These are phyloP conservation scores for Castor canadensis DNA, from an alignment of 2,113 vertebrate genomes.

Conservation along the genomic window DNA sequence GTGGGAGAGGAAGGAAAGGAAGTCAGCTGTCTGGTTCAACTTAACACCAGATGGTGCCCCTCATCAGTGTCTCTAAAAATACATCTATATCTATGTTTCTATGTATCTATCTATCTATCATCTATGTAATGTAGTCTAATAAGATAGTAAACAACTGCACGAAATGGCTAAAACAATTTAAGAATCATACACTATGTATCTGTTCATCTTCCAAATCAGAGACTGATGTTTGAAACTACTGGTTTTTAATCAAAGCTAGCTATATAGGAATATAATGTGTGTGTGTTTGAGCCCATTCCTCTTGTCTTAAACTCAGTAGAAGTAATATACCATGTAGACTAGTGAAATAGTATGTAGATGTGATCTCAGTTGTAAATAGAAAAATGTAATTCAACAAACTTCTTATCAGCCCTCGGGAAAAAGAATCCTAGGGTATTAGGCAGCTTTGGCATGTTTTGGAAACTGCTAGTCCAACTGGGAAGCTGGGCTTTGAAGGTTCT, in stretches of 20 bases:
- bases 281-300: conserved; percentile 83
- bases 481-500: not conserved
- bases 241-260: conserved; percentile 83
- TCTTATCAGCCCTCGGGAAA: conserved; percentile 87
- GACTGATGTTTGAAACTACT: conserved; percentile 81
- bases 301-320: conserved; percentile 82
- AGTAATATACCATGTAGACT: conserved; percentile 86
- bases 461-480: too few relatives aligned
- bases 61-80: conserved; percentile 67
- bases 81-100: too few relatives aligned
- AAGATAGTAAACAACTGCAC: conserved; percentile 79
- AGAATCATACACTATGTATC: conserved; percentile 73
- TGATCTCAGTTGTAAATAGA: conserved; percentile 91
- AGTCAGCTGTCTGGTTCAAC: conserved; percentile 68
- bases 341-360: conserved; percentile 84
- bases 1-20: not conserved
- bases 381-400: conserved; percentile 89
- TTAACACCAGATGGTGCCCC: conserved; percentile 70
- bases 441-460: too few relatives aligned
- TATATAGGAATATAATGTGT: conserved; percentile 86
- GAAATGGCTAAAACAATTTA: conserved; percentile 75
- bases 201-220: conserved; percentile 78
- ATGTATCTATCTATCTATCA: too few relatives aligned
- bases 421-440: too few relatives aligned
- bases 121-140: conserved; percentile 76